Base-by-base conservation (phyloP, 2,797 vertebrate genomes). In the Menidia menidia region DNA sequence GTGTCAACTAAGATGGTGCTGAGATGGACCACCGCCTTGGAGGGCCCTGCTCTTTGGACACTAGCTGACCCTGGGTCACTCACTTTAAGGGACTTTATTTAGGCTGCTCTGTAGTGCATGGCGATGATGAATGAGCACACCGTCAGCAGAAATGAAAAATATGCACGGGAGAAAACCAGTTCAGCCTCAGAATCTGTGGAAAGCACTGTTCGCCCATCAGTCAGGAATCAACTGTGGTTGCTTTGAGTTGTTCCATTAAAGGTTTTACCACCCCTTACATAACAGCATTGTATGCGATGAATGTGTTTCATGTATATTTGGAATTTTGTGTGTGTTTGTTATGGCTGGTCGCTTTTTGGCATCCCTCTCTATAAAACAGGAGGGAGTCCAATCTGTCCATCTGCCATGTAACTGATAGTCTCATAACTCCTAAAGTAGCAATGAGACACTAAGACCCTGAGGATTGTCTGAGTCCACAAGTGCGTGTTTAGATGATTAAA, bases 321-420 rank as follows among this genome's bases (percentile, higher is more conserved):
- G 43, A 11, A 13, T 43, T 48, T 48, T 87, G 81, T 84, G 68
- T 82, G 65, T 74, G 68, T 84, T 86, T 84, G 77, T 71, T 87
- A 81, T 82, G 59, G 71, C 57, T 71, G 75, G 77, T 43, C 18
- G 70, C 75, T 47, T 12, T 30, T 0, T 4, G 55, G 81, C 84
- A 87, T 85, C 74, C 75, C 65, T 18, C 25, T 64, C 76, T 59
- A 80, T 81, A 78, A 86, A 86, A 83, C n/a, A 6, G 18, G 68
- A 48, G 64, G 67, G 73, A 62, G 54, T 45, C 18, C 11, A 19
- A 19, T 10, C 60, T 79, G 71, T 78, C 68, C 67, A 57, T 85
- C 81, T 64, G 58, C 76, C 58, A 53, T 87, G 89, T 89, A 91
- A 90, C 87, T 10, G 84, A 91, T 85, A 86, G 80, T 77, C 73